Evolutionary conservation across 2,113 vertebrate genomes (phyloP).

Genomic region (Corvus cornix): DNA sequence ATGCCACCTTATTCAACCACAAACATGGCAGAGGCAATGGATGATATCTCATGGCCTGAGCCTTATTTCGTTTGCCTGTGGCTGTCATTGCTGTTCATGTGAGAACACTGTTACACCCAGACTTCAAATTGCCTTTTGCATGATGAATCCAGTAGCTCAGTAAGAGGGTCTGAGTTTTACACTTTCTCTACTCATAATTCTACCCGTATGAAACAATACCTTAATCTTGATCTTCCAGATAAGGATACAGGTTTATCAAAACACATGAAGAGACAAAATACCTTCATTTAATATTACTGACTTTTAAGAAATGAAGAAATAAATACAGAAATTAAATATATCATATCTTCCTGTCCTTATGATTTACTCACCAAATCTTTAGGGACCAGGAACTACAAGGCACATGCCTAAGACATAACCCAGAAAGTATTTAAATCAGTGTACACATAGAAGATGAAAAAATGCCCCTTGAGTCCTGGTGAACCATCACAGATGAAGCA

Average conservation of each 20-base stretch:
- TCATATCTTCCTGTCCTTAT: neutral
- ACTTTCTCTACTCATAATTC: neutral
- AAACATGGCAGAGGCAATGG: neutral
- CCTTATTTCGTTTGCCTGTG: neutral
- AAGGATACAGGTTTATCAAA: neutral
- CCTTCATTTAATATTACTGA: neutral
- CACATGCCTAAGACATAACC: neutral
- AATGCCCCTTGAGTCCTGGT: neutral
- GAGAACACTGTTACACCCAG: neutral
- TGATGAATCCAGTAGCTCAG: neutral
- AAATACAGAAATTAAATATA: neutral
- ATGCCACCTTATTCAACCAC: neutral
- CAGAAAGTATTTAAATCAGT: neutral
- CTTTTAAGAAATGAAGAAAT: neutral
- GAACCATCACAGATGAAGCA: neutral
- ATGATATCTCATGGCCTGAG: neutral
- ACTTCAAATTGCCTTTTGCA: neutral
- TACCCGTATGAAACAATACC: neutral
- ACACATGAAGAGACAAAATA: neutral
- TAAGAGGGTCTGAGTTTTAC: neutral
- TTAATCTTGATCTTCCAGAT: neutral
- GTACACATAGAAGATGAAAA: neutral
- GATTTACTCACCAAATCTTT: neutral
- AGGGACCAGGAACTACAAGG: neutral
- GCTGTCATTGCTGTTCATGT: neutral